phyloP scores from a whole-genome alignment of 1,140 invertebrate species.

The Formica exsecta region DNA sequence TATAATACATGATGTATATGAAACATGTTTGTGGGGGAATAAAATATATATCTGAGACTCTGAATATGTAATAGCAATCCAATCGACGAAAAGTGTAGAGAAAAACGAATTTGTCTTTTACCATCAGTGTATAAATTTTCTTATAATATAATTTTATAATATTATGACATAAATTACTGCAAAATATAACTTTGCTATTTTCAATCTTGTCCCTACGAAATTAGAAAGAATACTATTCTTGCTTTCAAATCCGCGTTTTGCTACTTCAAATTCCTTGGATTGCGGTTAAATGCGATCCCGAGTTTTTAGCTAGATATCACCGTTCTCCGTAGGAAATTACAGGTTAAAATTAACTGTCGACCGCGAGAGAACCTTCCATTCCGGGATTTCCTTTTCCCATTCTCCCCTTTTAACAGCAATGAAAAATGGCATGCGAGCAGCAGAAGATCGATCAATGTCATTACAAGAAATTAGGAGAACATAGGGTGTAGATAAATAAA shows the following conservation, averaged over 20 bases:
- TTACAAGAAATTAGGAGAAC: not conserved
- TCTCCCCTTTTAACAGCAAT: slow-evolving; percentile 37
- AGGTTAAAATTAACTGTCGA: slow-evolving; percentile 28
- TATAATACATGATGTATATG: not conserved
- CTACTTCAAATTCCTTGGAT: slow-evolving; percentile 34
- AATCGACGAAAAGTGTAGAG: not conserved
- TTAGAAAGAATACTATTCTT: not conserved
- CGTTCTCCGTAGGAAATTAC: slow-evolving; percentile 24
- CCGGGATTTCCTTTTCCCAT: not conserved
- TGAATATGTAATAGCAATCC: not conserved
- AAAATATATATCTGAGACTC: not conserved
- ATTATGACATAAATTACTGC: too few species aligned
- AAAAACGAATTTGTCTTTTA: not conserved
- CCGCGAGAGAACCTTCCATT: slow-evolving; percentile 20
- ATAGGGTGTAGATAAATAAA: slow-evolving; percentile 3
- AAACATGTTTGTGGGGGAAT: not conserved
- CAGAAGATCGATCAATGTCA: not conserved
- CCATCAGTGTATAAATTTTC: not conserved
- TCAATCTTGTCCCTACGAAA: not conserved
- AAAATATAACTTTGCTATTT: not conserved
- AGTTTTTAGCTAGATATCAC: slow-evolving; percentile 40
- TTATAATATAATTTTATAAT: not conserved
- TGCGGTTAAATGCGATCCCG: slow-evolving; percentile 20
- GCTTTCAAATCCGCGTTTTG: not conserved
- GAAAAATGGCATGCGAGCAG: not conserved